phyloP scores from a whole-genome alignment of 2,797 vertebrate species.

The Ciconia nigra region DNA sequence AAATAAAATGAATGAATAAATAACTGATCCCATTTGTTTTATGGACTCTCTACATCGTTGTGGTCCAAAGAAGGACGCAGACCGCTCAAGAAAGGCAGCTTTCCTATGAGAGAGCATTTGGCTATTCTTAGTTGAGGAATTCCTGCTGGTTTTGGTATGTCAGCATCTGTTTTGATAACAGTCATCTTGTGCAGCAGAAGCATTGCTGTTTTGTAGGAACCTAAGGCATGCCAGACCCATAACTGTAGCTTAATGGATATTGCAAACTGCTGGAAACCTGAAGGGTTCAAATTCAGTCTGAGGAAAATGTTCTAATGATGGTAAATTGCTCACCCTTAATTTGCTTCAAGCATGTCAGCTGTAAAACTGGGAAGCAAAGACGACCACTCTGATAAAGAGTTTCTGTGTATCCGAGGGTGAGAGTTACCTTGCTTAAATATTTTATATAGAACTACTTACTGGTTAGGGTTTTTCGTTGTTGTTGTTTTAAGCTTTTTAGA shows the following conservation, averaged over 20 bases:
- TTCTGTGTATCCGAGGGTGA: background rate
- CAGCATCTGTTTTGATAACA: constrained; percentile 3
- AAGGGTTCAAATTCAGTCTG: background rate
- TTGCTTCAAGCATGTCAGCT: background rate
- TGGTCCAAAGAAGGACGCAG: background rate
- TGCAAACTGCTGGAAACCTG: background rate
- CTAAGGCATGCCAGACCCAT: background rate
- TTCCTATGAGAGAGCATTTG: background rate
- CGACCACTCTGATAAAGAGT: background rate
- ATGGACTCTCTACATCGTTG: background rate
- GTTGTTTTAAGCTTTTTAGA: background rate
- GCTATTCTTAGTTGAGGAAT: background rate
- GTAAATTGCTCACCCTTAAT: background rate
- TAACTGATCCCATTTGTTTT: background rate
- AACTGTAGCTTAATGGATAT: background rate
- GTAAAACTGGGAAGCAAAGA: background rate
- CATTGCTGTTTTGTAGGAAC: background rate
- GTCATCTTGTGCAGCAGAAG: background rate
- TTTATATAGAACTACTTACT: background rate
- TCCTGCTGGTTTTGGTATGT: constrained; percentile 2
- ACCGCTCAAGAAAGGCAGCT: background rate
- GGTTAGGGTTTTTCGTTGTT: background rate
- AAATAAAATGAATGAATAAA: background rate
- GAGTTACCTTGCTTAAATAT: background rate
- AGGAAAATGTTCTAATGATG: background rate